Conservation (phyloP, 2,113 vertebrate species). For the Bostrychus sinensis region DNA sequence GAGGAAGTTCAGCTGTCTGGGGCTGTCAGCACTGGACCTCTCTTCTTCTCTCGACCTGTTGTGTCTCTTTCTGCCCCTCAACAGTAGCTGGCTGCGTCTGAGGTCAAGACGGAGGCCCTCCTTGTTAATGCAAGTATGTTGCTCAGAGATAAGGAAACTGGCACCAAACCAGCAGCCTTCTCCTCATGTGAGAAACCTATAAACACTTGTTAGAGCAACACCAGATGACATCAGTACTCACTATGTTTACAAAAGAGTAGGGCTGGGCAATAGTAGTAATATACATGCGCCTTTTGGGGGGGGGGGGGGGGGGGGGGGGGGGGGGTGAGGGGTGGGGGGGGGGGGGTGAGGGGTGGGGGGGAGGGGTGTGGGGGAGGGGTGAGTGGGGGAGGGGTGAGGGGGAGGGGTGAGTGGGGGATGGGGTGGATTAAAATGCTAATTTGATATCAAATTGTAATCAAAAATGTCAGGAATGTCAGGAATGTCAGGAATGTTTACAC, state of each 20-base stretch:
- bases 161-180: conserved; percentile 34
- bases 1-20: conserved; percentile 73
- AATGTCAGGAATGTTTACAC: too few species aligned
- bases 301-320: too few species aligned
- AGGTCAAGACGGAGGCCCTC: conserved; percentile 49
- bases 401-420: too few species aligned
- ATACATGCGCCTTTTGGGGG: too few species aligned
- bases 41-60: conserved; percentile 28
- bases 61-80: conserved; percentile 29
- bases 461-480: too few species aligned
- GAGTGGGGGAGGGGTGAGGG: too few species aligned
- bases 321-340: too few species aligned
- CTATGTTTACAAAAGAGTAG: conserved; percentile 9
- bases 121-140: conserved; percentile 57
- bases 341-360: too few species aligned
- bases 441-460: too few species aligned
- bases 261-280: background rate
- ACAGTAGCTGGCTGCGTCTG: conserved; percentile 44
- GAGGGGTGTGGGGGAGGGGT: too few species aligned
- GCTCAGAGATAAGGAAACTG: conserved; percentile 68
- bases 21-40: conserved; percentile 40
- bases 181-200: conserved; percentile 12
- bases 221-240: background rate
- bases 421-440: too few species aligned
- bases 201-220: background rate